Base-by-base conservation (phyloP, 2,888 invertebrate genomes). In the Nomada hirtipes region DNA sequence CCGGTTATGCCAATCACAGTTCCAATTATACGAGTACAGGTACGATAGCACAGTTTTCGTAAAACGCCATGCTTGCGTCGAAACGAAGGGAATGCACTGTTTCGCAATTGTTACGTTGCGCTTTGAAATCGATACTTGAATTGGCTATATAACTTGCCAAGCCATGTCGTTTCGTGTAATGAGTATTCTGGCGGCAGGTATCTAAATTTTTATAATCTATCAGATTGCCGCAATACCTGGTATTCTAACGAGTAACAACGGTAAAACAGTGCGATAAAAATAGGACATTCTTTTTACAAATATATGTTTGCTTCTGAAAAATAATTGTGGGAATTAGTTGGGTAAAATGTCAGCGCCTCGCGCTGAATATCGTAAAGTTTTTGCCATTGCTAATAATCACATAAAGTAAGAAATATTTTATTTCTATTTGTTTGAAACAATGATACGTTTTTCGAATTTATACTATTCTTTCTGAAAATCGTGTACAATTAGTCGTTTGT, bases 401-500 rank as follows among this genome's bases (percentile, higher is more conserved):
- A 36, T 36, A 7, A 36, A 36, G 36, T 29, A 29, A 29, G 29
- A 29, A 29, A 29, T 29, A 29, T 29, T 29, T 29, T 29, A 29
- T 29, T 4, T 29, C 29, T 29, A 29, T 29, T 29, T 29, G 29
- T 29, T 29, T 29, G 3, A 29, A 29, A 4, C 29, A 29, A 29
- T 29, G 29, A 29, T 3, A 29, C 4, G 7, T 36, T 36, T 7
- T 36, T 36, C 36, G 36, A 36, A 36, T 7, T 36, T 42, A 55
- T 53, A 63, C n/a, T 73, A 44, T 47, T 73, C n/a, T 44, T 52
- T 29, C 29, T 29, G 42, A 55, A 50, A n/a, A 26, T 47, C 47
- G 47, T 15, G 26, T 64, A 64, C 44, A 55, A 23, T 64, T 4
- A 18, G 47, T 36, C 13, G n/a, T n/a, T 23, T 72, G 10, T 9